Conservation (phyloP, 2,888 invertebrate species). For the Drosophila quinaria region DNA sequence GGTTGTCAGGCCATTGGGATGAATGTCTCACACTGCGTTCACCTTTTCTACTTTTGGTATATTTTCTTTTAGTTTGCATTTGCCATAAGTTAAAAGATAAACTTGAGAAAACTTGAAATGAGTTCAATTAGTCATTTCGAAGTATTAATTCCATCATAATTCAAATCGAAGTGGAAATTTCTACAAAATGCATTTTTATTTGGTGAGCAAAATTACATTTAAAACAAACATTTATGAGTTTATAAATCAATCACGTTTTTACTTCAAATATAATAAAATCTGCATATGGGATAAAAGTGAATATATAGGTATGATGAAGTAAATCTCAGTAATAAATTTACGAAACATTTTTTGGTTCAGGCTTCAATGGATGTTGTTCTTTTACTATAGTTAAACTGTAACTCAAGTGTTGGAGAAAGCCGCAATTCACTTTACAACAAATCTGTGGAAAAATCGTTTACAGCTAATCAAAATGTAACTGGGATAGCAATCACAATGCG, state of each 20-base stretch:
- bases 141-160: constrained; percentile 13
- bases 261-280: not conserved
- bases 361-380: no score
- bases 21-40: constrained; percentile 46
- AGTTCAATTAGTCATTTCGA: constrained; percentile 57
- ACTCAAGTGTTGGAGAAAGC: not conserved
- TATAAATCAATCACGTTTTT: no score
- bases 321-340: no score
- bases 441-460: constrained; percentile 3
- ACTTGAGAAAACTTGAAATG: constrained; percentile 45
- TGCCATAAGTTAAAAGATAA: constrained; percentile 54
- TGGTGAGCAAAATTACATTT: no score
- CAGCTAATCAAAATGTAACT: constrained; percentile 1
- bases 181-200: no score
- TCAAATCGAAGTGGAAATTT: constrained; percentile 15
- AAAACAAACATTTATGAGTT: no score
- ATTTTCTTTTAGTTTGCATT: constrained; percentile 37
- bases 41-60: constrained; percentile 23
- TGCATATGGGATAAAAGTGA: not conserved
- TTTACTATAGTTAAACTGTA: no score
- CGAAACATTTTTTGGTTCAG: no score
- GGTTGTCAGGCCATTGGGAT: constrained; percentile 64
- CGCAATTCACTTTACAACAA: not conserved
- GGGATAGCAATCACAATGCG: constrained; percentile 21
- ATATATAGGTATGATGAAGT: no score